Evolutionary conservation across 2,888 invertebrate genomes (phyloP).

Genomic region (Mythimna pallens): DNA sequence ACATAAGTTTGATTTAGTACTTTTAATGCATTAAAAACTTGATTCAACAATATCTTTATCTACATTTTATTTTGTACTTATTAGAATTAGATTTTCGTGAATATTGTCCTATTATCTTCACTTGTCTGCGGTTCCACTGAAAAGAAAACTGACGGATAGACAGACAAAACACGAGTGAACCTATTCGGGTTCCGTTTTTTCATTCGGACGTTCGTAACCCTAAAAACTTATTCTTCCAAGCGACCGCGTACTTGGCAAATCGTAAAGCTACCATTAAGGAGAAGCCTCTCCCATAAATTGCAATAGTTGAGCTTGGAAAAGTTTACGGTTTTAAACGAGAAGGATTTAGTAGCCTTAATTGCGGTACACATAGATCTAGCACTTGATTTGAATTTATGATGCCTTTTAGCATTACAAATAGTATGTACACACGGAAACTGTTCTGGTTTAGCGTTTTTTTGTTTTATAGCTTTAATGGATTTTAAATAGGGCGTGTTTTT

Average conservation of each 20-base stretch:
- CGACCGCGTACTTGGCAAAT: slow-evolving; percentile 47
- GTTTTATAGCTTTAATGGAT: slow-evolving; percentile 6
- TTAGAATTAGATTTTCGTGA: no score
- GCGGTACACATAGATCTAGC: slow-evolving; percentile 46
- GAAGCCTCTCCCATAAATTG: slow-evolving; percentile 62
- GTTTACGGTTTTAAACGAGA: slow-evolving; percentile 37
- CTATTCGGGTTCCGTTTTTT: no score
- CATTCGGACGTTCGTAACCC: not conserved
- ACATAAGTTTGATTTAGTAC: no score
- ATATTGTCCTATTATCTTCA: no score
- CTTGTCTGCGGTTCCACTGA: no score
- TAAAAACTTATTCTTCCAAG: slow-evolving; percentile 41
- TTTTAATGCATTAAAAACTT: no score
- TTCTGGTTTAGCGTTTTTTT: slow-evolving; percentile 1
- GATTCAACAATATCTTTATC: no score
- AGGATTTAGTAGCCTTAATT: slow-evolving; percentile 46
- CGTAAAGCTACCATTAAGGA: slow-evolving; percentile 63
- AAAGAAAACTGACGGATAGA: no score
- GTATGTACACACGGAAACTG: slow-evolving; percentile 38
- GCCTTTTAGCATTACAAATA: slow-evolving; percentile 45
- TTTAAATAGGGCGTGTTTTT: slow-evolving; percentile 1
- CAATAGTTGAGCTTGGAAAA: slow-evolving; percentile 29
- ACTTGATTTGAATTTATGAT: slow-evolving; percentile 51
- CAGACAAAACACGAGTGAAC: no score
- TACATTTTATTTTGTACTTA: no score